Evolutionary conservation across 2,888 invertebrate species (phyloP).

Genomic region (Caprella mutica): DNA sequence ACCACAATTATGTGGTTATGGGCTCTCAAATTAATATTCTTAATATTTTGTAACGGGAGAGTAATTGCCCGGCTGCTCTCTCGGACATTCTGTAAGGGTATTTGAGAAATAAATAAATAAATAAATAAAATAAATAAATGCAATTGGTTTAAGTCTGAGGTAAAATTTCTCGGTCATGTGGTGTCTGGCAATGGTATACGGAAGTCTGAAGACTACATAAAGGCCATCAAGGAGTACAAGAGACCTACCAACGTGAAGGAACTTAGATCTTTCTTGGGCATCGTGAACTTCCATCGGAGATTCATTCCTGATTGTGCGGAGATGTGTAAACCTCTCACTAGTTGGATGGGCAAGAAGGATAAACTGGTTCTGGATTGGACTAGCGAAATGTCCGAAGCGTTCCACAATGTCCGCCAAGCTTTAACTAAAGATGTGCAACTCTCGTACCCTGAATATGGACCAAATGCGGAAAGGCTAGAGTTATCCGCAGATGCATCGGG

Average conservation of each 20-base stretch:
- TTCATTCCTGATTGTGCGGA: neutral
- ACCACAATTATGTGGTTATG: too few species aligned
- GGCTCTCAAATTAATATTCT: too few species aligned
- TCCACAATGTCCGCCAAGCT: neutral
- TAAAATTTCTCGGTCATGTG: neutral
- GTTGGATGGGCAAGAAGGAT: neutral
- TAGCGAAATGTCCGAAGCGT: neutral
- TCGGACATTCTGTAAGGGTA: too few species aligned
- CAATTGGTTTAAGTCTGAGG: neutral
- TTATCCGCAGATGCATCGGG: neutral
- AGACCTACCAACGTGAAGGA: neutral
- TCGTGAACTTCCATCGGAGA: neutral
- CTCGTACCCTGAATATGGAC: neutral
- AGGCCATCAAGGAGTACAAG: neutral
- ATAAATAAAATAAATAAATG: neutral
- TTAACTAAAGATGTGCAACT: neutral
- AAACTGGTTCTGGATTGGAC: neutral
- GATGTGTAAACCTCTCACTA: neutral
- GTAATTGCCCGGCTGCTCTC: too few species aligned
- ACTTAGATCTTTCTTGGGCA: neutral
- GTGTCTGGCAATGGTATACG: neutral
- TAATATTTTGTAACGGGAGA: too few species aligned
- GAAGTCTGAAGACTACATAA: neutral
- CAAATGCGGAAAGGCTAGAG: neutral
- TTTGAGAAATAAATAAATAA: too few species aligned